These are phyloP conservation scores for Etheostoma spectabile DNA, from an alignment of 2,113 vertebrate genomes.

Conservation along the genomic window DNA sequence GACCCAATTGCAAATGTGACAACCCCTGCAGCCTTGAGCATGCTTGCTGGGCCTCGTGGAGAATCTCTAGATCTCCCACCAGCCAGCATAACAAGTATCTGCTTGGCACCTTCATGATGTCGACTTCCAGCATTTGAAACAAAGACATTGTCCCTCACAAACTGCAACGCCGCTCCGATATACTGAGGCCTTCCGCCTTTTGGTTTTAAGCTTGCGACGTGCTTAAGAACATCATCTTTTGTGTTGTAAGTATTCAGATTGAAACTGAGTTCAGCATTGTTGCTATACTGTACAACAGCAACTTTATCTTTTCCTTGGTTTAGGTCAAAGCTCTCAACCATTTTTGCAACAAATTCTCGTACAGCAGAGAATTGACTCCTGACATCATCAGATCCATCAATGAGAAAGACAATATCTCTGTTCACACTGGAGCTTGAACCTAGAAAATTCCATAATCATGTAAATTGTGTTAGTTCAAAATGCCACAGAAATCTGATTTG, in stretches of 20 bases:
- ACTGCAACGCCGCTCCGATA: conserved; percentile 80
- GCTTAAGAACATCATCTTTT: conserved; percentile 67
- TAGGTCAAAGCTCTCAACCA: conserved; percentile 77
- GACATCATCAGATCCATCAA: conserved; percentile 84
- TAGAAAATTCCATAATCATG: conserved; percentile 51
- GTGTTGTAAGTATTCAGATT: conserved; percentile 73
- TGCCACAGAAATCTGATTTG: background rate
- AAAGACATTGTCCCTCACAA: conserved; percentile 79
- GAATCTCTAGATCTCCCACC: conserved; percentile 81
- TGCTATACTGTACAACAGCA: conserved; percentile 84
- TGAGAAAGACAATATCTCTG: conserved; percentile 84
- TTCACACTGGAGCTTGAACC: conserved; percentile 59
- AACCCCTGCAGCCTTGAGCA: conserved; percentile 76
- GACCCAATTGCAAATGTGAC: conserved; percentile 77
- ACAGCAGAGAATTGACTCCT: conserved; percentile 76
- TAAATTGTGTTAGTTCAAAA: conserved; percentile 4
- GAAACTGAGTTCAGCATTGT: conserved; percentile 76
- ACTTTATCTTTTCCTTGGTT: conserved; percentile 79
- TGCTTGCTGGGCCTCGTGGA: conserved; percentile 71
- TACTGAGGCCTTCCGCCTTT: conserved; percentile 81
- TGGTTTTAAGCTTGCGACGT: conserved; percentile 70
- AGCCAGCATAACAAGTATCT: conserved; percentile 80
- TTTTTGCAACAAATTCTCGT: conserved; percentile 75
- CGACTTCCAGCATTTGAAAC: conserved; percentile 66
- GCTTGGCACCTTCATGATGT: conserved; percentile 62